These are phyloP conservation scores for Mylabris sibirica DNA, from an alignment of 2,888 invertebrate genomes.

Conservation along the genomic window DNA sequence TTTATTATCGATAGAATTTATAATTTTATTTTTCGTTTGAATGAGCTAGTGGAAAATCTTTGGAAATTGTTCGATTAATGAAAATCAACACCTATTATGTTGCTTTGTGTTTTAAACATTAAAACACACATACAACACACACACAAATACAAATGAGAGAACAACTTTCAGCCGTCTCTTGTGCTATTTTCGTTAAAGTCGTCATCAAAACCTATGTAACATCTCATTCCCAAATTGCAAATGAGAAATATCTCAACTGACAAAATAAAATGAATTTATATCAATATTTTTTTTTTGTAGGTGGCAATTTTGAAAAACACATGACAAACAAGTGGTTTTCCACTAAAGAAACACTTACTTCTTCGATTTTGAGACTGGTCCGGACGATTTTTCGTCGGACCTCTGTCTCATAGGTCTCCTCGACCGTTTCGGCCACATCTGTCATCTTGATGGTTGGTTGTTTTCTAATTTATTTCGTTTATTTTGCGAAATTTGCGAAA, in stretches of 20 bases:
- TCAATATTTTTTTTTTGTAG: too few species aligned
- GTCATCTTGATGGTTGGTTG: conserved; percentile 26
- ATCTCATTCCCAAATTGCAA: conserved; percentile 8
- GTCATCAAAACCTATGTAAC: conserved; percentile 14
- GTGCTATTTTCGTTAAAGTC: conserved; percentile 20
- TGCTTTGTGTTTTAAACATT: not conserved
- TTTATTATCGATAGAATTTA: too few species aligned
- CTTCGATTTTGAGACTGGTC: conserved; percentile 76
- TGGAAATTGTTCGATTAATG: not conserved
- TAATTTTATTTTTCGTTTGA: not conserved
- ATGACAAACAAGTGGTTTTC: conserved; percentile 10
- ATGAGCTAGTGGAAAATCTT: not conserved
- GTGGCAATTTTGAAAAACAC: too few species aligned
- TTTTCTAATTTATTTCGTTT: conserved; percentile 20
- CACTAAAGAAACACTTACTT: conserved; percentile 66
- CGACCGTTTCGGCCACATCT: conserved; percentile 72
- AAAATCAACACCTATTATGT: not conserved
- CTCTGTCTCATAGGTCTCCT: conserved; percentile 74
- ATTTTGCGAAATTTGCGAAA: conserved; percentile 23
- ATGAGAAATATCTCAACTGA: not conserved
- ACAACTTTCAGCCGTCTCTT: conserved; percentile 4
- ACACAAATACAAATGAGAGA: not conserved
- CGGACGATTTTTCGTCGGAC: conserved; percentile 75
- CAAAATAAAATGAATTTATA: not conserved
- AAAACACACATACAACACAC: not conserved